Percentiles rank a stretch among this genome's conserved stretches.
Evolutionary conservation across 2,797 vertebrate genomes (phyloP).

Genomic region (Eleutherodactylus coqui): DNA sequence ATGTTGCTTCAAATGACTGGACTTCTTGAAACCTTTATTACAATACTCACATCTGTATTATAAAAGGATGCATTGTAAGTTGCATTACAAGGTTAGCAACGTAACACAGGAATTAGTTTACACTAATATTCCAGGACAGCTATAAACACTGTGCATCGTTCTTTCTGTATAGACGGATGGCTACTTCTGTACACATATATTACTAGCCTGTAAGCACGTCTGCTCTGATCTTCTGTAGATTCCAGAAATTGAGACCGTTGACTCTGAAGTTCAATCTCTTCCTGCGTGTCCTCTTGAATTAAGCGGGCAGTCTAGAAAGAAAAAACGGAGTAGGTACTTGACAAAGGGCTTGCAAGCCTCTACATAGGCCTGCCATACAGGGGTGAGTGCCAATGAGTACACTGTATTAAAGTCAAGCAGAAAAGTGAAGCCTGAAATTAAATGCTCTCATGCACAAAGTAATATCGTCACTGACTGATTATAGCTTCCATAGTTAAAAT

Average conservation of each 20-base stretch:
- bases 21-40: conserved; percentile 96
- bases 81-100: background rate
- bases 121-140: background rate
- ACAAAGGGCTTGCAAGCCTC: background rate
- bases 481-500: no score
- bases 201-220: conserved; percentile 88
- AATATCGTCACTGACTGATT: no score
- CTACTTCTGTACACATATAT: background rate
- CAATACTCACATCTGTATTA: conserved; percentile 85
- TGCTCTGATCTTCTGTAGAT: conserved; percentile 87
- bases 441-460: background rate
- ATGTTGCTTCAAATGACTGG: conserved; percentile 97
- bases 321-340: conserved; percentile 37
- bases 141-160: background rate
- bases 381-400: background rate
- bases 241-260: conserved; percentile 87
- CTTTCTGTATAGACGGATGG: background rate
- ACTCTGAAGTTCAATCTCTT: conserved; percentile 83
- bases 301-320: conserved; percentile 84
- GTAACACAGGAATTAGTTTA: background rate
- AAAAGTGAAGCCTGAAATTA: background rate
- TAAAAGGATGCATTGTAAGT: background rate
- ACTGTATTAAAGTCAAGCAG: background rate
- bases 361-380: background rate
- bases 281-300: conserved; percentile 85